Conservation (phyloP, 2,797 vertebrate species). For the Prionace glauca region DNA sequence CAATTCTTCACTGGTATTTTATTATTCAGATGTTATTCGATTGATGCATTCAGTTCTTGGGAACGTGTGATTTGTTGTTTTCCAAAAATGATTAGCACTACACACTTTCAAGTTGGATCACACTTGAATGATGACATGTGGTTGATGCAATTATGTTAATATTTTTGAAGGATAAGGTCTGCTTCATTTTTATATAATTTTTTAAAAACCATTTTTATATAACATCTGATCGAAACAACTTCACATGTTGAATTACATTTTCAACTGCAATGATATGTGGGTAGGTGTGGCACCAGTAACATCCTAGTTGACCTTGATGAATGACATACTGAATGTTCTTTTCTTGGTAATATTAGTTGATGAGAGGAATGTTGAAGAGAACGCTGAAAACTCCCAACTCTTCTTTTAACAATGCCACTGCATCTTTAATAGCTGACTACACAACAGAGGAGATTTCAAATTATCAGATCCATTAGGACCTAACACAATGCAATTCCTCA, state of each 20-base stretch:
- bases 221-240: not conserved
- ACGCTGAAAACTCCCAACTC: not conserved
- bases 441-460: not conserved
- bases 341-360: not conserved
- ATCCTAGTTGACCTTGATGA: not conserved
- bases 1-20: not conserved
- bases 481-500: not conserved
- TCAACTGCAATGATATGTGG: not conserved
- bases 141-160: not conserved
- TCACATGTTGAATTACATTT: not conserved
- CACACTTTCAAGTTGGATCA: not conserved
- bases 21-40: not conserved
- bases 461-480: not conserved
- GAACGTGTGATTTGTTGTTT: not conserved
- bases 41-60: not conserved
- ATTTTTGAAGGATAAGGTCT: not conserved
- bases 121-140: not conserved
- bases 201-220: not conserved
- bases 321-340: not conserved
- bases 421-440: not conserved
- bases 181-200: not conserved
- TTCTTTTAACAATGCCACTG: not conserved
- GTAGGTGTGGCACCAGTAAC: not conserved
- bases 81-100: not conserved
- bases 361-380: not conserved